Conservation (phyloP, 2,113 vertebrate genomes). For the Zonotrichia leucophrys region DNA sequence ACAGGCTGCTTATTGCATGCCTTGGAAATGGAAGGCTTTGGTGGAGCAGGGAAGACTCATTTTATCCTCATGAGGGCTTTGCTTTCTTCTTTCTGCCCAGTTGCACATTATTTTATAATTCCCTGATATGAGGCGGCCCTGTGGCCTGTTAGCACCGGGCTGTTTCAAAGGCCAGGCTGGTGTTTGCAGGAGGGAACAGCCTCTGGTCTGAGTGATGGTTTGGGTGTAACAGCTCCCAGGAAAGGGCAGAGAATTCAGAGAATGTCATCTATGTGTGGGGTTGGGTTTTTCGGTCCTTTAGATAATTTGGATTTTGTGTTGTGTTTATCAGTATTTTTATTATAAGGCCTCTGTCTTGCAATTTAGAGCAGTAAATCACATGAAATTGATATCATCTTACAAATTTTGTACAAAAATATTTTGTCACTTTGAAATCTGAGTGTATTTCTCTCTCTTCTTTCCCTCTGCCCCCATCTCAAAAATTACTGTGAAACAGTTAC, state of each 20-base stretch:
- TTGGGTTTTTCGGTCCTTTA: slow-evolving; percentile 30
- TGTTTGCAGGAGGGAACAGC: slow-evolving; percentile 9
- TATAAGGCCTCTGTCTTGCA: neutral
- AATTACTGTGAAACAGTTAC: neutral
- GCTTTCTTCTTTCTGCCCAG: neutral
- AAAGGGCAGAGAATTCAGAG: slow-evolving; percentile 50
- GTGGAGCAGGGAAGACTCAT: neutral
- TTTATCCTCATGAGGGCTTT: neutral
- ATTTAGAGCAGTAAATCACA: neutral
- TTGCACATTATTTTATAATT: neutral
- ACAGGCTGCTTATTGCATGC: neutral
- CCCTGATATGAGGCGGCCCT: neutral
- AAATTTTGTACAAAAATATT: neutral
- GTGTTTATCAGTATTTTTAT: slow-evolving; percentile 30
- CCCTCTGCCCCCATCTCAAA: neutral
- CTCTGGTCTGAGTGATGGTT: slow-evolving; percentile 39
- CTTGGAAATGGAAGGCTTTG: slow-evolving; percentile 9
- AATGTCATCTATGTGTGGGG: slow-evolving; percentile 51
- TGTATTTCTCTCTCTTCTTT: neutral
- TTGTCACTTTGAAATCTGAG: neutral
- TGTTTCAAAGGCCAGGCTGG: neutral
- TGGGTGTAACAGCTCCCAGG: slow-evolving; percentile 55
- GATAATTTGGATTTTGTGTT: slow-evolving; percentile 22
- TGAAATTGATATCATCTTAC: neutral
- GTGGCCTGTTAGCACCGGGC: neutral